Conservation (phyloP, 2,888 invertebrate species). For the Nymphalis urticae region DNA sequence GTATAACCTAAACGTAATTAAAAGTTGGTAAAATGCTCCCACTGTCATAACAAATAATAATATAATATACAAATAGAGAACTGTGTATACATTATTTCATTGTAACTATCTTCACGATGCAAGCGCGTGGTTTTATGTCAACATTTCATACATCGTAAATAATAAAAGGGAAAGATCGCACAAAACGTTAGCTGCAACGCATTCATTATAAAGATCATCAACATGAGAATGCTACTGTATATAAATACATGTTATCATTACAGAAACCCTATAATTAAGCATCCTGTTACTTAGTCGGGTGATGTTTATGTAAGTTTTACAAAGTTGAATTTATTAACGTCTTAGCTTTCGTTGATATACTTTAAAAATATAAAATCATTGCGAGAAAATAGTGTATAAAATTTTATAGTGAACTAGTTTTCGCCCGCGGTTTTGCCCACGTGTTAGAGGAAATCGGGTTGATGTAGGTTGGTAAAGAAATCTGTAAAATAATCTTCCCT, state of each 20-base stretch:
- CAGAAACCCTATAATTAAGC: conserved; percentile 3
- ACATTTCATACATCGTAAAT: conserved; percentile 13
- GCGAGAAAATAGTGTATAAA: not conserved
- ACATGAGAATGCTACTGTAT: conserved; percentile 1
- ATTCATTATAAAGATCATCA: conserved; percentile 12
- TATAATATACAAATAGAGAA: not conserved
- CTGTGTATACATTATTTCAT: not conserved
- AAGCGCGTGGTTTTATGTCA: conserved; percentile 9
- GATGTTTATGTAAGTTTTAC: not conserved
- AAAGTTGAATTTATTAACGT: no score
- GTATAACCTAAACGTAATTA: not conserved
- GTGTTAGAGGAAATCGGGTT: no score
- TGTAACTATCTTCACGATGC: conserved; percentile 8
- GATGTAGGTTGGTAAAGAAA: no score
- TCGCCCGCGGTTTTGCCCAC: no score
- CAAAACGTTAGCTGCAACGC: conserved; percentile 2
- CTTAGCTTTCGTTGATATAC: no score
- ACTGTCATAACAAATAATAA: not conserved
- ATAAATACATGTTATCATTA: conserved; percentile 7
- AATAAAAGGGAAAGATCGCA: conserved; percentile 11
- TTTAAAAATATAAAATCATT: not conserved
- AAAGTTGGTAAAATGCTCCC: not conserved
- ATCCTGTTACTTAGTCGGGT: not conserved
- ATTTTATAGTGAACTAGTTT: no score
- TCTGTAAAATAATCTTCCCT: no score